Evolutionary conservation across 2,113 vertebrate species (phyloP).

Genomic region (Calidris pygmaea): DNA sequence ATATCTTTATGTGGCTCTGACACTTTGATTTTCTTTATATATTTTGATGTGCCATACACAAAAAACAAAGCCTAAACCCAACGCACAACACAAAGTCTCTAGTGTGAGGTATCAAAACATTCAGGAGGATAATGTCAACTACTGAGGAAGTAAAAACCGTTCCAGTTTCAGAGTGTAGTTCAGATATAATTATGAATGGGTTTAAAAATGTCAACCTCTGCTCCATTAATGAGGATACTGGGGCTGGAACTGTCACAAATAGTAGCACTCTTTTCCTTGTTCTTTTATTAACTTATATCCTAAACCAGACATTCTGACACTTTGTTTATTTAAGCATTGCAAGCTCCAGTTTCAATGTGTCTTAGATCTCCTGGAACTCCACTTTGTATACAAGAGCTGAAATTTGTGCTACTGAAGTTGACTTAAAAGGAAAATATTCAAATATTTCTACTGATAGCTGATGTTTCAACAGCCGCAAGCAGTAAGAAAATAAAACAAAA

Average conservation of each 20-base stretch:
- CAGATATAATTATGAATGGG: background rate
- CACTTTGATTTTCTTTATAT: conserved; percentile 5
- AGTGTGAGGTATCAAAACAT: background rate
- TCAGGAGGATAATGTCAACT: background rate
- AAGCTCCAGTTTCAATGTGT: background rate
- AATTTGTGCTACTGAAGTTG: background rate
- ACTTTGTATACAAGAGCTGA: conserved; percentile 34
- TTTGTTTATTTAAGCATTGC: conserved; percentile 42
- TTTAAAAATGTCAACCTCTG: background rate
- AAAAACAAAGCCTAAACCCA: background rate
- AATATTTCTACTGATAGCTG: background rate
- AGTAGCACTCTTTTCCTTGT: background rate
- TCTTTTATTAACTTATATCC: conserved; percentile 34
- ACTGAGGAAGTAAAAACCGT: background rate
- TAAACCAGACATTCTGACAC: background rate
- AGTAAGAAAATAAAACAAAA: background rate
- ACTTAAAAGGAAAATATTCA: background rate
- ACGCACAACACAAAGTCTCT: background rate
- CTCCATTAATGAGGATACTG: conserved; percentile 23
- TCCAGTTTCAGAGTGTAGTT: background rate
- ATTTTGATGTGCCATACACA: background rate
- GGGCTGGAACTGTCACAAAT: conserved; percentile 7
- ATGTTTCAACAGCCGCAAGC: background rate
- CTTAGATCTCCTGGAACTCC: conserved; percentile 20
- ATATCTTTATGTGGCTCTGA: background rate